Evolutionary conservation across 2,888 invertebrate genomes (phyloP), one percentile per base, ranked within the genome.

Genomic region (Drosophila multiciliata): DNA sequence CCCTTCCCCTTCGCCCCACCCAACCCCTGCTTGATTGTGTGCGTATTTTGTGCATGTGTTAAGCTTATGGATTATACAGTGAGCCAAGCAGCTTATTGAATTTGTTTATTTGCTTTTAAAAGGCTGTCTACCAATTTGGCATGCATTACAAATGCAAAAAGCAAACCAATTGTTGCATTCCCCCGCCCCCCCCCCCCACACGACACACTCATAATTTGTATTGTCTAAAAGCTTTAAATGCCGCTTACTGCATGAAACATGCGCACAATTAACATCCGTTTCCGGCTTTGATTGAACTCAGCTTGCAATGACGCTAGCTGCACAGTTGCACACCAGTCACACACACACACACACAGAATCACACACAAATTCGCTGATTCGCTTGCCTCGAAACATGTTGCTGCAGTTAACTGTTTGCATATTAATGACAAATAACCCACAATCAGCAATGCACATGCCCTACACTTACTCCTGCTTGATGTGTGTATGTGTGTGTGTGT

Each of bases 191-290:
- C 23, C 23, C 23, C 23, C 1, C 1, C 23, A 23, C 11, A n/a
- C n/a, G n/a, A n/a, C n/a, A n/a, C n/a, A n/a, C 29, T 3, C 50
- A 35, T 66, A 66, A 71, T 83, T 78, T 67, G 58, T 61, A 72
- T 66, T 83, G 69, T 52, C 64, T 52, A 68, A 68, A 64, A 33
- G 71, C 71, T 75, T 78, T 66, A 82, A 48, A 66, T 64, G 60
- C 49, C 55, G 49, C 50, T 59, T 67, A 48, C 70, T 69, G 68
- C 66, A 66, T 85, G 71, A 66, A 71, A 63, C 66, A 88, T 78
- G 73, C 74, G 78, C 83, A 75, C 89, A 85, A 88, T 90, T 90
- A 80, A 83, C 85, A 88, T 85, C 89, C 90, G 90, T 83, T 90
- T 90, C 85, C 85, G 83, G 75, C 73, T 70, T 74, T 86, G 89